Percentiles rank a stretch among this genome's conserved stretches.
Evolutionary conservation across 2,888 invertebrate species (phyloP).

Genomic region (Trisateles emortualis): DNA sequence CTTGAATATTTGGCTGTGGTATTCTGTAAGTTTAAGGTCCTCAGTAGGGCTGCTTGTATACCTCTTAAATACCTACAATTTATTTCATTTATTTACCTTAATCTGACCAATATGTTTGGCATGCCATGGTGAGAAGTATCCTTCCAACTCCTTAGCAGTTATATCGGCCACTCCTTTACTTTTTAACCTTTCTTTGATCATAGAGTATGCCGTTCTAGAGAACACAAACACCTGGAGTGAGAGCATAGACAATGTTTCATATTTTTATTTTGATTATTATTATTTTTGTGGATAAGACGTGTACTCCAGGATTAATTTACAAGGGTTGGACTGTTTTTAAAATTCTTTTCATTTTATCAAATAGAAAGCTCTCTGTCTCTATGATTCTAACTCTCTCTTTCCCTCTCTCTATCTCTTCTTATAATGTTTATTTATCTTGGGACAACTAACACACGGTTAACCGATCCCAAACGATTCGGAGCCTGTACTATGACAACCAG

Average conservation of each 20-base stretch:
- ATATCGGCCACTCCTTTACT: slow-evolving; percentile 92
- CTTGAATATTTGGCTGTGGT: no score
- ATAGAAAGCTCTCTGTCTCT: not conserved
- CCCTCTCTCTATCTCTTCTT: slow-evolving; percentile 7
- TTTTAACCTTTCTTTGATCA: slow-evolving; percentile 94
- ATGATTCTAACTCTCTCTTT: not conserved
- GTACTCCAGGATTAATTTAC: slow-evolving; percentile 55
- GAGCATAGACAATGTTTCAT: slow-evolving; percentile 72
- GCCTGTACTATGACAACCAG: no score
- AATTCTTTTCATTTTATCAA: slow-evolving; percentile 56
- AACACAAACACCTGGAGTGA: slow-evolving; percentile 94
- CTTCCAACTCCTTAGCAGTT: slow-evolving; percentile 91
- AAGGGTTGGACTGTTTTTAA: slow-evolving; percentile 46
- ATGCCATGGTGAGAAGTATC: slow-evolving; percentile 95
- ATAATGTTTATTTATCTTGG: no score
- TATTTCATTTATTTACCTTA: slow-evolving; percentile 76
- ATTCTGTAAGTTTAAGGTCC: no score
- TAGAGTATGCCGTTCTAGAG: slow-evolving; percentile 92
- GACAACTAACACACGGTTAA: no score
- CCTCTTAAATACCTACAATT: not conserved
- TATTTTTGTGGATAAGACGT: slow-evolving; percentile 34
- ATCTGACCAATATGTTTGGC: slow-evolving; percentile 94
- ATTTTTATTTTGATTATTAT: slow-evolving; percentile 22
- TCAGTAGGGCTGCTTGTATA: no score
- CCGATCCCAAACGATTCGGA: no score